Conservation (phyloP, 2,797 vertebrate species). For the Pitangus sulphuratus region DNA sequence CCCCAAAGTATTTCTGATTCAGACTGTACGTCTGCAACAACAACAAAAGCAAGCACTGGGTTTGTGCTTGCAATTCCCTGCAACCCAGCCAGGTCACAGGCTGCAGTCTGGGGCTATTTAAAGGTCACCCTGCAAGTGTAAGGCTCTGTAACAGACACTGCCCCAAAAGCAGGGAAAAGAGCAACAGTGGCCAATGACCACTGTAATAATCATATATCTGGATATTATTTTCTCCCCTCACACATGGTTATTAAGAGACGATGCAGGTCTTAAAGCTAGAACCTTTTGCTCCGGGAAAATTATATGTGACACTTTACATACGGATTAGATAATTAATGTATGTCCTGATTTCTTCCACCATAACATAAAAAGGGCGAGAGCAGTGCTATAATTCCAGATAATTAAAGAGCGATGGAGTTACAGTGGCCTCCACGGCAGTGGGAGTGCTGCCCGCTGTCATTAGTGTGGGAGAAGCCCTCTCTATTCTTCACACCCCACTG, state of each 20-base stretch:
- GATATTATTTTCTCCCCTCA: not conserved
- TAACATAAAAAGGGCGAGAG: slow-evolving; percentile 62
- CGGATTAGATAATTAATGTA: slow-evolving; percentile 77
- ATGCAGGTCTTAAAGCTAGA: slow-evolving; percentile 57
- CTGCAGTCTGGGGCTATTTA: not conserved
- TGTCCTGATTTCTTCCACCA: slow-evolving; percentile 66
- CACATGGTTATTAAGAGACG: slow-evolving; percentile 52
- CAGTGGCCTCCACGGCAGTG: not conserved
- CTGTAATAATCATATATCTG: slow-evolving; percentile 30
- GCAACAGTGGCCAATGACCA: not conserved
- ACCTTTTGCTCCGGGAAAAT: slow-evolving; percentile 74
- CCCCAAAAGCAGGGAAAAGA: not conserved
- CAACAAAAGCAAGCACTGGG: rapidly evolving
- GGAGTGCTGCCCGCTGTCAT: slow-evolving; percentile 51
- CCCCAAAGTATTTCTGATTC: not conserved
- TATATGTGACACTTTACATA: slow-evolving; percentile 74
- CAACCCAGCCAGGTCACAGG: not conserved
- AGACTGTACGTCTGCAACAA: not conserved
- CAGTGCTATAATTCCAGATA: slow-evolving; percentile 71
- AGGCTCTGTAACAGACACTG: not conserved
- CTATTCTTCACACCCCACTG: slow-evolving; percentile 44
- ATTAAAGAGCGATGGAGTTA: slow-evolving; percentile 68
- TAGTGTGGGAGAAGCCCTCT: not conserved
- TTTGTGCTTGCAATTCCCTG: not conserved
- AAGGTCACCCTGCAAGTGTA: not conserved